These are phyloP conservation scores for Drosophila funebris DNA, from an alignment of 1,140 invertebrate species.

Conservation along the genomic window DNA sequence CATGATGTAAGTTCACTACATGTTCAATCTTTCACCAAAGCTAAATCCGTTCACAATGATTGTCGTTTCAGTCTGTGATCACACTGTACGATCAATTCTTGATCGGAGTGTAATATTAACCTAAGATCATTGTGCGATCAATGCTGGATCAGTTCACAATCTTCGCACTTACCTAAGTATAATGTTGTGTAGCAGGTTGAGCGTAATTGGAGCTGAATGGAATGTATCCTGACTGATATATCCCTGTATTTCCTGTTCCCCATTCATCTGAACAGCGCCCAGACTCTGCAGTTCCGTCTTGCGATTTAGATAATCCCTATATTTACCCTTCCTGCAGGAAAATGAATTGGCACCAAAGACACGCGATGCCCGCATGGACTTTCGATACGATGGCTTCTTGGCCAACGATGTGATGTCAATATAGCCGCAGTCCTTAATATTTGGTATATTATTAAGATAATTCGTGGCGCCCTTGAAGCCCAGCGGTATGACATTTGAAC, in stretches of 20 bases:
- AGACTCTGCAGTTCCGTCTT: conserved; percentile 13
- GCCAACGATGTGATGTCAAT: conserved; percentile 39
- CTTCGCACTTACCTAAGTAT: conserved; percentile 42
- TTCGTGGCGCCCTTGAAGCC: conserved; percentile 14
- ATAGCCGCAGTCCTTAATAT: conserved; percentile 50
- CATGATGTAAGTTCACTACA: no score
- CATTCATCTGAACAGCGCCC: conserved; percentile 51
- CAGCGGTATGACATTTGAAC: conserved; percentile 38
- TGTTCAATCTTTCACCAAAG: no score
- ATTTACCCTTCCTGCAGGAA: conserved; percentile 35
- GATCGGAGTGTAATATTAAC: background rate
- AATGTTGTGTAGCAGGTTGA: conserved; percentile 69
- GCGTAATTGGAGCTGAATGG: conserved; percentile 63
- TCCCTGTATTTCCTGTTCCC: conserved; percentile 12
- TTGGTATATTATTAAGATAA: conserved; percentile 19
- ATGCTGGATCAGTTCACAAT: background rate
- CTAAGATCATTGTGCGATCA: background rate
- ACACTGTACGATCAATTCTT: no score
- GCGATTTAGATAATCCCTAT: conserved; percentile 14
- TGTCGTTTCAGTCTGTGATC: no score
- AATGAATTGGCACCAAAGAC: conserved; percentile 42
- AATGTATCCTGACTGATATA: conserved; percentile 65
- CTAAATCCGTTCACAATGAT: no score
- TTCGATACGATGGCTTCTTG: background rate
- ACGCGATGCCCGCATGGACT: background rate